Evolutionary conservation across 1,140 invertebrate species (phyloP).

Genomic region (Lepidurus arcticus): DNA sequence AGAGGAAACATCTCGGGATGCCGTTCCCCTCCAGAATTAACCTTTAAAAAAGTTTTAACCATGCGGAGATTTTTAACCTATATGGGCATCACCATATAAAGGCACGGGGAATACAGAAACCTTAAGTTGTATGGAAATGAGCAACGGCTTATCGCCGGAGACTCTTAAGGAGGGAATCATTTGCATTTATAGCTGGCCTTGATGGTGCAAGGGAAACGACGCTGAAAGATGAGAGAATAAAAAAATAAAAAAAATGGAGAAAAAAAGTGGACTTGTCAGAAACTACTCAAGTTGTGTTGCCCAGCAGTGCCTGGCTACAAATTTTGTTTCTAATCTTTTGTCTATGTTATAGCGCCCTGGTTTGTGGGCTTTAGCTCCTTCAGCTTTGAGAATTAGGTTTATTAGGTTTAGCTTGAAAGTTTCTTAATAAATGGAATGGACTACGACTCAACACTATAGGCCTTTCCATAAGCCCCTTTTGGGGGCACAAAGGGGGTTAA

Average conservation of each 20-base stretch:
- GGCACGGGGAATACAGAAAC: background rate
- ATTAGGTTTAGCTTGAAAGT: no score
- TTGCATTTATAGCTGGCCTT: slow-evolving; percentile 21
- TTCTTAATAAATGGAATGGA: no score
- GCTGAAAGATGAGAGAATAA: background rate
- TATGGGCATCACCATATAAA: slow-evolving; percentile 18
- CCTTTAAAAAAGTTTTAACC: background rate
- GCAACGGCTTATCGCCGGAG: slow-evolving; percentile 5
- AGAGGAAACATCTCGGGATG: background rate
- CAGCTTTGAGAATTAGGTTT: no score
- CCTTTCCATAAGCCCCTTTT: no score
- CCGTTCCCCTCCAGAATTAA: no score
- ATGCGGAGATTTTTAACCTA: slow-evolving; percentile 22
- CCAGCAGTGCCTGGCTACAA: background rate
- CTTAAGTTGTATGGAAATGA: slow-evolving; percentile 22
- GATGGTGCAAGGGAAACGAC: slow-evolving; percentile 6
- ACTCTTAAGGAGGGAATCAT: slow-evolving; percentile 19
- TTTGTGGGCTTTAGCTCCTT: no score
- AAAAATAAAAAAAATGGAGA: background rate
- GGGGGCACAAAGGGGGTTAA: no score
- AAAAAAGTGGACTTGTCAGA: background rate
- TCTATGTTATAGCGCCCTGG: background rate
- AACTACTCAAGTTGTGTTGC: slow-evolving; percentile 14
- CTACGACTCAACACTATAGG: no score
- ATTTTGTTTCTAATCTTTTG: background rate